These are phyloP conservation scores for Piprites chloris DNA, from an alignment of 2,113 vertebrate species.

Conservation along the genomic window DNA sequence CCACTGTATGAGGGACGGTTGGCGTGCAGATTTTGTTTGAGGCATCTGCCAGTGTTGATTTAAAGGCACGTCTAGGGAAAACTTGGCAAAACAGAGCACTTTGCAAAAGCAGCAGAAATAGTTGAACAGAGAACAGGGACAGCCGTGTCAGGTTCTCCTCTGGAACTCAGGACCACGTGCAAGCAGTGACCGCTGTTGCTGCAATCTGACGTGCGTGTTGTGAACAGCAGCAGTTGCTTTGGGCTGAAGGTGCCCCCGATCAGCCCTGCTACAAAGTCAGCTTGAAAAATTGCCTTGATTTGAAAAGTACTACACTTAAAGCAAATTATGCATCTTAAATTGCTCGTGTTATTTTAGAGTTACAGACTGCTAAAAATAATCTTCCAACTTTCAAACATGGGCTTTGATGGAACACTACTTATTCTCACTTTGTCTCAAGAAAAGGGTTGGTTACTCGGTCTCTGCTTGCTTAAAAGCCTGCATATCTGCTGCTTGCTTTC, in stretches of 20 bases:
- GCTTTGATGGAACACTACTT: background rate
- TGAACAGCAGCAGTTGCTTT: background rate
- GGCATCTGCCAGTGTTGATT: background rate
- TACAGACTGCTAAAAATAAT: background rate
- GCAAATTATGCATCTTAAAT: background rate
- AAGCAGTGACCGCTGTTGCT: fast-evolving
- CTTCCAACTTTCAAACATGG: background rate
- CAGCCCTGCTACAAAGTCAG: background rate
- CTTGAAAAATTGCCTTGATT: background rate
- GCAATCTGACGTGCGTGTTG: background rate
- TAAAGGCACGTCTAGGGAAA: background rate
- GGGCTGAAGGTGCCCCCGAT: background rate
- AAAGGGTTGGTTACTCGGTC: background rate
- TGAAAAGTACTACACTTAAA: background rate
- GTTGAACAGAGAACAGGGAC: background rate
- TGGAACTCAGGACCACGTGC: fast-evolving
- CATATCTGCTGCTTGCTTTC: background rate
- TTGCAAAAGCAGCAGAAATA: background rate
- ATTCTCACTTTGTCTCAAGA: background rate
- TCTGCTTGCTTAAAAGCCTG: background rate
- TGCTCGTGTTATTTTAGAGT: background rate
- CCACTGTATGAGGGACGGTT: background rate
- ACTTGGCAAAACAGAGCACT: background rate
- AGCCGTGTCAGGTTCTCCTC: background rate
- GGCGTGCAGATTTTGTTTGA: background rate